Base-by-base conservation (phyloP, 2,797 vertebrate genomes). In the Falco concolor region DNA sequence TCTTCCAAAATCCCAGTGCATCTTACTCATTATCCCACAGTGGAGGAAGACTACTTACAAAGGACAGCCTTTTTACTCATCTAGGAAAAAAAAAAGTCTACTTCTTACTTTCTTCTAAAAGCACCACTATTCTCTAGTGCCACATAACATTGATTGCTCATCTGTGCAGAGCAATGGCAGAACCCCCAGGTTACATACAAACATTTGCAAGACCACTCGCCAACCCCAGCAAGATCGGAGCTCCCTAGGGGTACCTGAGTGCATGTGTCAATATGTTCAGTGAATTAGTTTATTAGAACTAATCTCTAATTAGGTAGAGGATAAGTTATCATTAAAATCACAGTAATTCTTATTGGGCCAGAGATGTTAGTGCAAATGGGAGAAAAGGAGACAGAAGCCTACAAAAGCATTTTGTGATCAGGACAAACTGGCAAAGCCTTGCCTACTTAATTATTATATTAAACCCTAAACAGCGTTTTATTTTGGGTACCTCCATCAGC, bases 61-160 rank as follows among this genome's bases (percentile, higher is more conserved):
- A 73, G 32, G 47, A 50, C 60, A 56, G 74, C 17, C 22, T 72
- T 81, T 68, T 40, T 27, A 57, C 52, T 27, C 8, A 67, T 24
- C 27, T 38, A 32, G 32, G 59, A 38, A 38, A 40, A 19, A 25
- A 54, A 40, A 25, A 0, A 22, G 12, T 11, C 38, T 73, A 34
- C 18, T 42, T 50, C 30, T 13, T 38, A 34, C 15, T 22, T 57
- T 52, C n/a, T 56, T 47, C 56, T 68, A 23, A 74, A 80, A 84
- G 49, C 44, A 84, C 11, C 9, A n/a, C n/a, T n/a, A 30, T 56
- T 61, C 27, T 60, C 16, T 68, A 38, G 64, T 1, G 0, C 22
- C 27, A 38, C 1, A 0, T 7, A 70, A 72, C 3, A 10, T 0
- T 44, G 34, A 42, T 47, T 53, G 38, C 56, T 64, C 9, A 42